Evolutionary conservation across 2,888 invertebrate genomes (phyloP), one percentile per base, ranked within the genome.

Genomic region (Rhingia rostrata): DNA sequence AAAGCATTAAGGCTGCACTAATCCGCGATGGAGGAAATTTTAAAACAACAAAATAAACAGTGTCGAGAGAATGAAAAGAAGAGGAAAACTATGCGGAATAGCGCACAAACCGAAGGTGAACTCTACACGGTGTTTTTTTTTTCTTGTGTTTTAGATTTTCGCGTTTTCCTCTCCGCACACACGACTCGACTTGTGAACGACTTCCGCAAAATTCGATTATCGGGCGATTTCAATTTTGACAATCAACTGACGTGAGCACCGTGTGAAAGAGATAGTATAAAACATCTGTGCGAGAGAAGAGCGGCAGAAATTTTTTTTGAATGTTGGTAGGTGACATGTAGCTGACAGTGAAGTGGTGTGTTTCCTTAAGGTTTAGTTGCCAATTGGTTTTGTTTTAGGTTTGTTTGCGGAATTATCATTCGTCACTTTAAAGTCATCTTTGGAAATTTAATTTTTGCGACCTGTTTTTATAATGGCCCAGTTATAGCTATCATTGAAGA

Each of bases 181-280:
- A 66, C 73, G 61, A 74, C 61, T 61, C 56, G 56, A 56, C 33
- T 6, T 47, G 30, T 67, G 41, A 30, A 9, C n/a, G 43, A 72
- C 51, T 84, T 84, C 69, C 69, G 67, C 79, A 74, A 79, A 79
- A 74, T 74, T 80, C 74, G 47, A 74, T 74, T 74, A 45, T 70
- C 33, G 58, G 56, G 45, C 54, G 35, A 14, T 45, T 66, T 60
- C 7, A n/a, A 35, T 9, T 77, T 67, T 83, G 83, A 79, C 73
- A 78, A 12, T 0, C 49, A 60, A 43, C 4, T 77, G 77, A 69
- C 66, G 67, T 5, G 9, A 33, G 39, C 4, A 14, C n/a, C 35
- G 14, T 6, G 4, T 43, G 60, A 60, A 41, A 53, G 4, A 39
- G 61, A 49, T 43, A 5, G 9, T 43, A 3, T 5, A 9, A 22